Percentiles rank a stretch among this genome's conserved stretches.
Evolutionary conservation across 1,140 invertebrate species (phyloP).

Genomic region (Tribolium castaneum): DNA sequence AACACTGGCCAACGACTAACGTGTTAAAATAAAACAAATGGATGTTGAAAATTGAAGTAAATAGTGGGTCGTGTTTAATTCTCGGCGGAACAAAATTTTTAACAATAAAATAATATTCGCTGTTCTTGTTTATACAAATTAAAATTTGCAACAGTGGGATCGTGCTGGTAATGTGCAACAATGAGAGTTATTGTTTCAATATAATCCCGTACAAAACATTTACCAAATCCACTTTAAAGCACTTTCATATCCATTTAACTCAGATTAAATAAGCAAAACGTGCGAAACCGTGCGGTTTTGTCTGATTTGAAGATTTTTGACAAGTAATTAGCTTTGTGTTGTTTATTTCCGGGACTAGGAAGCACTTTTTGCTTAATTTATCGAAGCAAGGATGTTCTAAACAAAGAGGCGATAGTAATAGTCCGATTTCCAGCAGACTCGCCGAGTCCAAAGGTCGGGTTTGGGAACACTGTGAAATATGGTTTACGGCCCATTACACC

Average conservation of each 20-base stretch:
- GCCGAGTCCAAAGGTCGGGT: conserved; percentile 43
- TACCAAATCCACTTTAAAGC: background rate
- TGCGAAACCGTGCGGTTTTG: too few relatives aligned
- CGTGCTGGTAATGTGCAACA: background rate
- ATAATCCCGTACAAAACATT: background rate
- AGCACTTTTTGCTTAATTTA: background rate
- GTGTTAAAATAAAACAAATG: background rate
- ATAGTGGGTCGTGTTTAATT: background rate
- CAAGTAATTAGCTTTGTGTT: too few relatives aligned
- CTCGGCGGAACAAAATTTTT: background rate
- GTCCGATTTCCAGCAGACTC: conserved; percentile 42
- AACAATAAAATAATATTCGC: background rate
- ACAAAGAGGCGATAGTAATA: conserved; percentile 24
- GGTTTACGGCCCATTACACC: conserved; percentile 52
- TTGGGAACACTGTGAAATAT: conserved; percentile 45
- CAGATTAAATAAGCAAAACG: too few relatives aligned
- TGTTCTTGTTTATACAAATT: background rate
- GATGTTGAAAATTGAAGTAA: background rate
- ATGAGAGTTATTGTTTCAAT: too few relatives aligned
- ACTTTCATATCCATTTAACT: background rate
- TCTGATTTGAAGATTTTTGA: too few relatives aligned
- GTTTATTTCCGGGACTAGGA: too few relatives aligned
- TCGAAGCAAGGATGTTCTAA: conserved; percentile 6
- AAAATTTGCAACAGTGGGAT: background rate
- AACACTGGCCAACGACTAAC: background rate